Evolutionary conservation across 2,113 vertebrate genomes (phyloP).

Genomic region (Sciurus niger): DNA sequence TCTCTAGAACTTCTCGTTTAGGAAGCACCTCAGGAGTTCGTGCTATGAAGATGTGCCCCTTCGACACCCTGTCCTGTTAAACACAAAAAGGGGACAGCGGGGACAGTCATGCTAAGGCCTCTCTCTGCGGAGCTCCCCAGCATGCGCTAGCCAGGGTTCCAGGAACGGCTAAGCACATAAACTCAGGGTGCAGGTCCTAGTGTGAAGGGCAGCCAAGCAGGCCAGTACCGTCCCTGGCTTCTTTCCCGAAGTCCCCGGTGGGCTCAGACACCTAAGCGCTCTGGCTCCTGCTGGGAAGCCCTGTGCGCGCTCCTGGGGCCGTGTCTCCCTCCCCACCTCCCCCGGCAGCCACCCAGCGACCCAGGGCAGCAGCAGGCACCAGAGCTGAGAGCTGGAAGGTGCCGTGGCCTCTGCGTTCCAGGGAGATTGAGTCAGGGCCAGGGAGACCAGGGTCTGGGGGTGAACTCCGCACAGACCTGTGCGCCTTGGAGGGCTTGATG

Average conservation of each 20-base stretch:
- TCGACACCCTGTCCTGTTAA: neutral
- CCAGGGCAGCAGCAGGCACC: accelerated
- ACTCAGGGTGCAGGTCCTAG: neutral
- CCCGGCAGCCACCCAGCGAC: accelerated
- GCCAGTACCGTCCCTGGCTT: accelerated
- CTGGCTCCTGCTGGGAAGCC: accelerated
- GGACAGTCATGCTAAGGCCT: neutral
- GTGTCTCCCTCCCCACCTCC: accelerated
- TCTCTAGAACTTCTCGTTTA: neutral
- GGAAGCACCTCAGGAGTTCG: accelerated
- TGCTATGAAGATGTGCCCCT: neutral
- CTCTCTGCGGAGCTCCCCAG: neutral
- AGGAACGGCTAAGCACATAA: neutral
- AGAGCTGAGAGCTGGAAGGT: too few species aligned
- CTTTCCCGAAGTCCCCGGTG: neutral
- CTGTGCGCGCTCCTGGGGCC: accelerated
- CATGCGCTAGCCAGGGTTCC: accelerated
- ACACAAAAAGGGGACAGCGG: too few species aligned
- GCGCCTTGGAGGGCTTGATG: accelerated
- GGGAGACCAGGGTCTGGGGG: accelerated
- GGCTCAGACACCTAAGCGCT: neutral
- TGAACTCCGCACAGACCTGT: neutral
- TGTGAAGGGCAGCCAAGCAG: too few species aligned
- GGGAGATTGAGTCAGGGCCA: accelerated
- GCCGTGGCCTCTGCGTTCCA: accelerated